Conservation (phyloP, 64 coral and sea anemone genomes). For the Stichodactyla helianthus region DNA sequence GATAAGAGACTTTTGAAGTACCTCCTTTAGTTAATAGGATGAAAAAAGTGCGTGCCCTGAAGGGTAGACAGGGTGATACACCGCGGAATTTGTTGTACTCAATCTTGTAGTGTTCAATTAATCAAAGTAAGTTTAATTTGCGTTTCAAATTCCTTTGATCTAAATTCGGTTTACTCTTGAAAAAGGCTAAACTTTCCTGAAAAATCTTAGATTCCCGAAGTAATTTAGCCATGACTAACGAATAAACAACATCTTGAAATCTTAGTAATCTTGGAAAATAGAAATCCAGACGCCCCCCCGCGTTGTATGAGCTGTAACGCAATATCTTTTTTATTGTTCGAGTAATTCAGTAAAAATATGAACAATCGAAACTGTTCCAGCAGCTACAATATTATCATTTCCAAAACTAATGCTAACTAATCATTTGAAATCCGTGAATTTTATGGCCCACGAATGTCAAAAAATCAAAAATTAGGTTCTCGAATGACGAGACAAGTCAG, state of each 20-base stretch:
- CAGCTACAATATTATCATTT: not conserved
- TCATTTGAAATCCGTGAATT: not conserved
- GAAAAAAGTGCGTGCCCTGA: not conserved
- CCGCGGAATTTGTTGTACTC: not conserved
- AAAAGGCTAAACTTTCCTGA: not conserved
- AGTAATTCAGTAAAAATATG: not conserved
- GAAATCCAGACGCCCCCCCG: not conserved
- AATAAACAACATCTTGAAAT: not conserved
- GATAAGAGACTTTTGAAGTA: not conserved
- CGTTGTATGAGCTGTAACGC: not conserved
- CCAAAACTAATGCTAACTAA: not conserved
- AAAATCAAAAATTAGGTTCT: not conserved
- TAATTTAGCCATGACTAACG: not conserved
- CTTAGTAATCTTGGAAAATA: not conserved
- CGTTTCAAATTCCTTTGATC: not conserved
- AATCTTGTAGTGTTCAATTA: too few relatives aligned
- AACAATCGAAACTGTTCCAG: not conserved
- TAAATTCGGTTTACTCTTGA: not conserved
- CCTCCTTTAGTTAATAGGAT: not conserved
- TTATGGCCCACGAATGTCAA: not conserved
- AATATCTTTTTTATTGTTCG: not conserved
- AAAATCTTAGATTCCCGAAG: not conserved
- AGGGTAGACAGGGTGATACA: not conserved
- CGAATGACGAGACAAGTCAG: not conserved
- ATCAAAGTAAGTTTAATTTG: not conserved